These are phyloP conservation scores for Seriola quinqueradiata DNA, from an alignment of 2,113 vertebrate genomes.

Conservation along the genomic window DNA sequence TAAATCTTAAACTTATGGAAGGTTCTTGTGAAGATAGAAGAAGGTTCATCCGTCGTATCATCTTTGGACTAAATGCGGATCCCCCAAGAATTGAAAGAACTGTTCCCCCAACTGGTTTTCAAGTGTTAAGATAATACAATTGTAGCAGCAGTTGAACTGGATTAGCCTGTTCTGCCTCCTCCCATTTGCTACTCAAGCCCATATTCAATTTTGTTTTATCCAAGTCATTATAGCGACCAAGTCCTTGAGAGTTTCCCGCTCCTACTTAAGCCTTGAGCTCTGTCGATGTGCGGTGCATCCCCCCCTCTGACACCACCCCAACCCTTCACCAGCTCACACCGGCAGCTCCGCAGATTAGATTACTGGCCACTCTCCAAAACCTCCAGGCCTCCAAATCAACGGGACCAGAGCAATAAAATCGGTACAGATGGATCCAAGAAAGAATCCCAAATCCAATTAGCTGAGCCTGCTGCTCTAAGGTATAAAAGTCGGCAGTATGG, in stretches of 20 bases:
- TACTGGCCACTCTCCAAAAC: slow-evolving; percentile 59
- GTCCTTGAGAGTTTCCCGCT: background rate
- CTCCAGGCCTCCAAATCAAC: slow-evolving; percentile 64
- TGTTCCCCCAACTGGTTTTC: background rate
- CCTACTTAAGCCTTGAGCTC: slow-evolving; percentile 17
- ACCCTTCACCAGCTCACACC: background rate
- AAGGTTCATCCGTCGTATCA: background rate
- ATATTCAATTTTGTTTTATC: background rate
- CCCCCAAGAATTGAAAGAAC: background rate
- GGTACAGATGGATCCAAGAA: slow-evolving; percentile 54
- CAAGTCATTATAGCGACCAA: background rate
- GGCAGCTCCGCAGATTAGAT: slow-evolving; percentile 64
- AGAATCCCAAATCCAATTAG: slow-evolving; percentile 71
- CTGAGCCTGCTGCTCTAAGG: slow-evolving; percentile 42
- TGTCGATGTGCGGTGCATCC: background rate
- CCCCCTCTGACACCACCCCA: background rate
- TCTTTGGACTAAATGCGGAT: background rate
- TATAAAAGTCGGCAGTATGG: background rate
- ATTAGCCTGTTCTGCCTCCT: background rate
- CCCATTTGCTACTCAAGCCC: background rate
- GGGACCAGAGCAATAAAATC: slow-evolving; percentile 65
- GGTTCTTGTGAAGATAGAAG: background rate
- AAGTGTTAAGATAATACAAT: background rate
- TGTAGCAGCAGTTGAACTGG: background rate
- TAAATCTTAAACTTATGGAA: background rate